Evolutionary conservation across 2,797 vertebrate genomes (phyloP).

Genomic region (Clarias pachynema): DNA sequence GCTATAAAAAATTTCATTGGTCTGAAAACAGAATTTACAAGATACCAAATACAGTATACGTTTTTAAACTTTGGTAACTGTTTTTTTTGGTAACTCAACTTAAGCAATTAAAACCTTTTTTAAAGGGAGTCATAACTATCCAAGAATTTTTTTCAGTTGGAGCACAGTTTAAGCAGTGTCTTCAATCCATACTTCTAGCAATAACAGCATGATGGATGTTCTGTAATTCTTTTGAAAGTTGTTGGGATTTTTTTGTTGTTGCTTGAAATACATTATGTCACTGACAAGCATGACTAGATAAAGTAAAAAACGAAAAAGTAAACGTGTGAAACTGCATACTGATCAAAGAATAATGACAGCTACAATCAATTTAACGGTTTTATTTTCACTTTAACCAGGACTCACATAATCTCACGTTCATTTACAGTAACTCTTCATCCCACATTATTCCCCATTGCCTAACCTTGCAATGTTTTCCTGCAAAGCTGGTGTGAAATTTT

Average conservation of each 20-base stretch:
- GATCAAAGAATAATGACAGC: background rate
- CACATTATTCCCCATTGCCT: conserved; percentile 8
- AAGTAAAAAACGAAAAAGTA: background rate
- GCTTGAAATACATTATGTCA: background rate
- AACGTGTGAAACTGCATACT: background rate
- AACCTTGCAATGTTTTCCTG: background rate
- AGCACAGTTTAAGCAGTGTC: background rate
- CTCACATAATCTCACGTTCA: background rate
- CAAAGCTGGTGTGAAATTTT: conserved; percentile 23
- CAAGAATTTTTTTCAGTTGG: background rate
- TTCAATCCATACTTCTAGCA: background rate
- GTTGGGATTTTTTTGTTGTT: background rate
- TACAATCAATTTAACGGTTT: background rate
- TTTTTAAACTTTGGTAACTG: no score
- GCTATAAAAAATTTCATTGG: background rate
- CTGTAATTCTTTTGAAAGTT: background rate
- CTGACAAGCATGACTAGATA: background rate
- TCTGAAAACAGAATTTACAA: background rate
- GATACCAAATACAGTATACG: no score
- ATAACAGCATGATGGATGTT: background rate
- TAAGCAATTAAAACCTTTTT: no score
- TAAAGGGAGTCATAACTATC: no score
- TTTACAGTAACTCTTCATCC: background rate
- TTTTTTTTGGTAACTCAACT: no score
- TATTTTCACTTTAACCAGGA: background rate